These are phyloP conservation scores for Muscicapa adusta DNA, from an alignment of 2,113 vertebrate species.

Conservation along the genomic window DNA sequence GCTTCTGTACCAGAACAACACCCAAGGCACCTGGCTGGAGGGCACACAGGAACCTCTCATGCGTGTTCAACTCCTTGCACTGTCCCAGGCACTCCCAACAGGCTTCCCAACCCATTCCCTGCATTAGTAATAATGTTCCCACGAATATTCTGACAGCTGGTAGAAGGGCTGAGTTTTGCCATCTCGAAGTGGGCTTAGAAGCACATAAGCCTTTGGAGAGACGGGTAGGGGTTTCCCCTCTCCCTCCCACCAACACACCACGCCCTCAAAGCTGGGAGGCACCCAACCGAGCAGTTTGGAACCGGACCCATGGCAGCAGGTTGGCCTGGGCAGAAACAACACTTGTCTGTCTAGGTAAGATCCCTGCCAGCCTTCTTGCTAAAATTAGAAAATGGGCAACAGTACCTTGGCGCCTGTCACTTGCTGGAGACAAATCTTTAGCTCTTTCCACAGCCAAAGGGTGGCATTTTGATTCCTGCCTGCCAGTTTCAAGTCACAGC, in stretches of 20 bases:
- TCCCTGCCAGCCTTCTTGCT: conserved; percentile 72
- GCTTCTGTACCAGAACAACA: not conserved
- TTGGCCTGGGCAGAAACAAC: conserved; percentile 65
- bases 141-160: not conserved
- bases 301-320: conserved; percentile 60
- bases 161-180: not conserved
- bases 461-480: conserved; percentile 70
- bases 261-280: conserved; percentile 43
- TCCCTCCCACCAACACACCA: conserved; percentile 11
- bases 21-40: not conserved
- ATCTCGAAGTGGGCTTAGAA: not conserved
- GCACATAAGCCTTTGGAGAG: conserved; percentile 2
- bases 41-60: accelerated
- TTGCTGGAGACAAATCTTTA: conserved; percentile 75
- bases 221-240: conserved; percentile 50
- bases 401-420: conserved; percentile 74
- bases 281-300: conserved; percentile 67
- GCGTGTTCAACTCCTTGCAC: accelerated
- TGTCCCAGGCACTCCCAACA: not conserved
- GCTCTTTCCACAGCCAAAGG: conserved; percentile 68
- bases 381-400: conserved; percentile 78
- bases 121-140: not conserved
- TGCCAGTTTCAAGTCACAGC: conserved; percentile 54
- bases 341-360: conserved; percentile 78
- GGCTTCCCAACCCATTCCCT: not conserved